Base-by-base conservation (phyloP, 2,888 invertebrate species). In the Cheilosia vulpina region DNA sequence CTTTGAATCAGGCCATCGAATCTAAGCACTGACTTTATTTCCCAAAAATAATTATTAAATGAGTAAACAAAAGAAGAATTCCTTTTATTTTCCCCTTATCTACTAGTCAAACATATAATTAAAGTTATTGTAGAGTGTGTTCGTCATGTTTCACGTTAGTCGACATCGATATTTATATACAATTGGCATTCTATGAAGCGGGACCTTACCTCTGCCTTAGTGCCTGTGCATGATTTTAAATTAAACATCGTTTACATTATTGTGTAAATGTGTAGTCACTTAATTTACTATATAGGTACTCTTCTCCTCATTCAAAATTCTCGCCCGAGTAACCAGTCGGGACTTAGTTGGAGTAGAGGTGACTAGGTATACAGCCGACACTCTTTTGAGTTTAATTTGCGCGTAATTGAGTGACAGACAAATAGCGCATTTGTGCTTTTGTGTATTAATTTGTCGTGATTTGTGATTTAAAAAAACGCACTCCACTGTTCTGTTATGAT, bases 361-460 rank as follows among this genome's bases (percentile, higher is more conserved):
- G 53, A 65, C 45, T 57, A n/a, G n/a, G n/a, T n/a, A 50, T 21
- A 52, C 31, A 4, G 4, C 43, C 19, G 47, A 24, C 47, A 19
- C 19, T 68, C 57, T 60, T 77, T 76, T 45, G 38, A 58, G 43
- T 66, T 68, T 31, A 77, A 77, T 72, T 60, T 66, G 55, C 27
- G 15, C 41, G 19, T 71, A 60, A 66, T 72, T 66, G 62, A 78
- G 72, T 78, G 78, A 68, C 66, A 78, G 47, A 43, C 55, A n/a
- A n/a, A n/a, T n/a, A n/a, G n/a, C 5, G 34, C 2, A 62, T 57
- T 27, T 27, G 24, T 47, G 65, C 71, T 58, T 69, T 82, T 82
- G 81, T 82, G 52, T 65, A 82, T 77, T 72, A 60, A 82, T 72
- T 66, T 76, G 45, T 27, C 4, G 17, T 63, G 58, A 58, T 50